Conservation (phyloP, 2,113 vertebrate genomes). For the Cyphomyrus plagiostoma region DNA sequence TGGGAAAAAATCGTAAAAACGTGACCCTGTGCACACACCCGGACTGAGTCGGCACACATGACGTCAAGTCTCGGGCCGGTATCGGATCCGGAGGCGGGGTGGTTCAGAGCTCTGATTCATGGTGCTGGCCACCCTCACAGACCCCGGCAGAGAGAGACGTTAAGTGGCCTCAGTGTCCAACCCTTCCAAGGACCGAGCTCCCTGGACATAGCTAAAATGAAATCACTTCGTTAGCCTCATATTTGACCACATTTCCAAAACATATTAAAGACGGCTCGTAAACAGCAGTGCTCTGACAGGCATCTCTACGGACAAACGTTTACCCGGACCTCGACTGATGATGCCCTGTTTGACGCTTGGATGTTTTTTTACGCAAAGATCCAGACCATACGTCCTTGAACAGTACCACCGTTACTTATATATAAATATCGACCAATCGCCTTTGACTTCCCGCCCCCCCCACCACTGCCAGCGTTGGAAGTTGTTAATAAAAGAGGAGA, state of each 20-base stretch:
- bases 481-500: conserved; percentile 57
- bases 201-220: neutral
- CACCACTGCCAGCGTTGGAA: conserved; percentile 45
- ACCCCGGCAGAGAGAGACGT: neutral
- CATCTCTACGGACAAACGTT: neutral
- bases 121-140: neutral
- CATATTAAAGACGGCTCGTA: neutral
- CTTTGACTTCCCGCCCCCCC: conserved; percentile 32
- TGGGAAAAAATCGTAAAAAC: neutral
- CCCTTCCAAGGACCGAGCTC: neutral
- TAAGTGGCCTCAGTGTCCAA: neutral
- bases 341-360: neutral
- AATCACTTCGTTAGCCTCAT: neutral
- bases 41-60: neutral
- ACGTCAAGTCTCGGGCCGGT: neutral
- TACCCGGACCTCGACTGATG: neutral
- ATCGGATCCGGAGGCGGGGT: neutral
- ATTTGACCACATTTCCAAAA: neutral
- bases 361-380: neutral
- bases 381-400: neutral
- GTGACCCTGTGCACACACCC: neutral
- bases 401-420: conserved; percentile 31
- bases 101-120: neutral
- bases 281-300: neutral
- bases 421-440: conserved; percentile 55